Evolutionary conservation across 2,113 vertebrate species (phyloP), one percentile per base, ranked within the genome.

Genomic region (Hylia prasina): DNA sequence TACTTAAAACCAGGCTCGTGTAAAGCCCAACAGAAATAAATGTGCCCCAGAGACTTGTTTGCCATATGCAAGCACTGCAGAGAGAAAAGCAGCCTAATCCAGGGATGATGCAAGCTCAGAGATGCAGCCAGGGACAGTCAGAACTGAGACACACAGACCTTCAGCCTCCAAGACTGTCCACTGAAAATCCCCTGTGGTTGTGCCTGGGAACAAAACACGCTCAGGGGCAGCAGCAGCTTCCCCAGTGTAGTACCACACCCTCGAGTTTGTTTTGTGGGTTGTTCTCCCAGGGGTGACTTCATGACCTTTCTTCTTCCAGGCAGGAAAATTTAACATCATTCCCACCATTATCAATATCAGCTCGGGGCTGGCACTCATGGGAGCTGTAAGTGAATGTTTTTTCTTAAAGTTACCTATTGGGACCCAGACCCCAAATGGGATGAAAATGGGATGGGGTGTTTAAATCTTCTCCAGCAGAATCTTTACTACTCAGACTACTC

Each of bases 271-370:
- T 45, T 37, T 20, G 35, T 35, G 57, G 24, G 28, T 30, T 66
- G 16, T 39, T 54, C 65, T 85, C 65, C 54, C 64, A 40, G 39
- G 1, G 0, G 15, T 30, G 51, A 22, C n/a, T 82, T 86, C 31
- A 19, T 77, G 39, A 45, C 39, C 9, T 68, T 77, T 77, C 93
- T 81, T 89, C 79, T 97, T 98, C 33, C 96, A 99, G 99, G 99
- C 99, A 20, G 99, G 99, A 40, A 99, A 98, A 97, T 99, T 99
- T 96, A 99, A 94, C 92, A 99, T 99, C 84, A 98, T 99, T 88
- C 99, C 99, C 78, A 99, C 99, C 18, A 40, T 99, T 65, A 98
- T 99, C 97, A 99, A 99, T 19, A 98, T 99, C 50, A 99, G 98
- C 33, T 99, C 99, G 0, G 99, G 99, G 30, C 65, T 99, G 42